Evolutionary conservation across 2,888 invertebrate genomes (phyloP), one percentile per base, ranked within the genome.

Genomic region (Dioctria linearis): DNA sequence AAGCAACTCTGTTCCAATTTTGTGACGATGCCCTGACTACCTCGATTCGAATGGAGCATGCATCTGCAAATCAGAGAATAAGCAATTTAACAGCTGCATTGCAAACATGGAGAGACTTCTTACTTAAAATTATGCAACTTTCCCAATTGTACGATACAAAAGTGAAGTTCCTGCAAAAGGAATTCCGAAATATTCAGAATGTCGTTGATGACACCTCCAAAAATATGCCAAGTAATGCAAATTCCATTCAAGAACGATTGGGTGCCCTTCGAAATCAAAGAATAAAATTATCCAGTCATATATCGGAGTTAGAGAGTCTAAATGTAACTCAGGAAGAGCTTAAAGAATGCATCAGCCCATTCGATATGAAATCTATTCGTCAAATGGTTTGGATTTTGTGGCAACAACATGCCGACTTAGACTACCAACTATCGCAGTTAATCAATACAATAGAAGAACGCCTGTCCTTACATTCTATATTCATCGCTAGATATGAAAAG

Each of bases 311-410:
- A 40, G 95, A 96, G 86, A 90, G 92, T 49, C 89, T 96, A 0
- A 93, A 93, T 63, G 92, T 94, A 0, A 92, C 93, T 46, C 94
- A 95, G 84, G 95, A 96, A 87, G 94, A 96, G 87, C 90, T 97
- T 3, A 95, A 95, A 85, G 95, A 96, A 86, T 95, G 95, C 84
- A 90, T 96, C 4, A 95, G 95, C 87, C 95, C 96, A 0, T 92
- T 93, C 67, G 96, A 97, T 86, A 94, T 95, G 88, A 94, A 96
- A 86, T 90, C 93, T 11, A 92, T 96, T 69, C 93, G 93, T 84
- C 96, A 96, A 86, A 92, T 92, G 83, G 91, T 94, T 82, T 94
- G 95, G 92, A 91, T 95, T 82, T 88, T 96, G 78, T 91, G 93
- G 88, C 95, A 96, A 86, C 95, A 95, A 85, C 93, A 95, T 83